Conservation (phyloP, 1,140 invertebrate genomes). For the Camponotus vicinus region DNA sequence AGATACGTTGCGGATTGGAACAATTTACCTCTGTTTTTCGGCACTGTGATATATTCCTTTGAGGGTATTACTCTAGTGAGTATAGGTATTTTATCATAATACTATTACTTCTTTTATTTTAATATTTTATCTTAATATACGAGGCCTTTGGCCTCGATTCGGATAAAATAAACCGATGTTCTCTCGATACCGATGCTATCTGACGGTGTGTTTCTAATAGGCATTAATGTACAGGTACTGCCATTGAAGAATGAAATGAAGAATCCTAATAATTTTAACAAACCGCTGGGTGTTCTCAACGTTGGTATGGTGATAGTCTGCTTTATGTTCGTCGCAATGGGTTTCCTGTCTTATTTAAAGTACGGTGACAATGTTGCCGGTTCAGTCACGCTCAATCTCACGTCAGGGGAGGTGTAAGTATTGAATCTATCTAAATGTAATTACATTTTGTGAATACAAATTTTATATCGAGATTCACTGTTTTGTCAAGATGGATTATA, state of each 20-base stretch:
- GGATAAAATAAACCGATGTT: not conserved
- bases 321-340: conserved; percentile 91
- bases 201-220: not conserved
- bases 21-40: conserved; percentile 91
- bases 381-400: conserved; percentile 92
- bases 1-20: conserved; percentile 87
- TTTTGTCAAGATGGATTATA: not conserved
- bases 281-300: conserved; percentile 93
- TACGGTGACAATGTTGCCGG: conserved; percentile 91
- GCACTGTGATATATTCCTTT: conserved; percentile 92
- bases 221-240: conserved; percentile 88
- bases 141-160: too few species aligned
- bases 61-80: conserved; percentile 93
- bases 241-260: conserved; percentile 97
- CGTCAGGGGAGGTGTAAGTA: conserved; percentile 87
- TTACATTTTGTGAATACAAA: not conserved
- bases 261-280: conserved; percentile 91
- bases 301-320: conserved; percentile 93
- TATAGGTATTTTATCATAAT: not conserved
- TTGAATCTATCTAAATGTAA: not conserved
- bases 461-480: not conserved
- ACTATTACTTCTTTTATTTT: not conserved
- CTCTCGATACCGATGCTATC: not conserved
- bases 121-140: too few species aligned
- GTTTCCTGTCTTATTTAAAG: conserved; percentile 94